A percentile compares a stretch with the other conserved stretches of the same genome.
Evolutionary conservation across 2,113 vertebrate genomes (phyloP).

Genomic region (Steatornis caripensis): DNA sequence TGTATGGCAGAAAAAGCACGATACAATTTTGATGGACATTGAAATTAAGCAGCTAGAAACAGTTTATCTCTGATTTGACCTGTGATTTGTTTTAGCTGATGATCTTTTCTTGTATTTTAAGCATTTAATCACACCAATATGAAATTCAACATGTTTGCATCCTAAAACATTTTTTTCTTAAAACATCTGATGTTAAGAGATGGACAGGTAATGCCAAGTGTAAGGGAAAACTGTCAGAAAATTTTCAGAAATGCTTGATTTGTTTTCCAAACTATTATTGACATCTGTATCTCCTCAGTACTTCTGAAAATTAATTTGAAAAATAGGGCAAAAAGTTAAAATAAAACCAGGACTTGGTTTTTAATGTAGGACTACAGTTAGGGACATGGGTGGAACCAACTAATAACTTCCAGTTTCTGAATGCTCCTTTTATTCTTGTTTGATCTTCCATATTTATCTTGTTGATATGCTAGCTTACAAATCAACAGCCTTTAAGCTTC

Average conservation of each 20-base stretch:
- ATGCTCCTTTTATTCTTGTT: neutral
- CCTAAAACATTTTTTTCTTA: neutral
- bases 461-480: neutral
- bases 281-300: neutral
- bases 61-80: neutral
- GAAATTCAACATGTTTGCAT: neutral
- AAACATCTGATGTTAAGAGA: neutral
- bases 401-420: neutral
- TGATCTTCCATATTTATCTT: neutral
- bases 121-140: neutral
- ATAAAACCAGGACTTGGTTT: neutral
- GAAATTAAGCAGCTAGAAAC: neutral
- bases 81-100: neutral
- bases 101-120: neutral
- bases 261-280: neutral
- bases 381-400: neutral
- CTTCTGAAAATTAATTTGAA: neutral
- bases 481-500: neutral
- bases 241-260: neutral
- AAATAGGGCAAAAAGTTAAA: neutral
- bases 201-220: neutral
- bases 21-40: neutral
- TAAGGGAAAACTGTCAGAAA: neutral
- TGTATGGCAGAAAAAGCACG: neutral
- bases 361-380: neutral